phyloP scores from a whole-genome alignment of 2,113 vertebrate genomes.

The Ploceus nigricollis region DNA sequence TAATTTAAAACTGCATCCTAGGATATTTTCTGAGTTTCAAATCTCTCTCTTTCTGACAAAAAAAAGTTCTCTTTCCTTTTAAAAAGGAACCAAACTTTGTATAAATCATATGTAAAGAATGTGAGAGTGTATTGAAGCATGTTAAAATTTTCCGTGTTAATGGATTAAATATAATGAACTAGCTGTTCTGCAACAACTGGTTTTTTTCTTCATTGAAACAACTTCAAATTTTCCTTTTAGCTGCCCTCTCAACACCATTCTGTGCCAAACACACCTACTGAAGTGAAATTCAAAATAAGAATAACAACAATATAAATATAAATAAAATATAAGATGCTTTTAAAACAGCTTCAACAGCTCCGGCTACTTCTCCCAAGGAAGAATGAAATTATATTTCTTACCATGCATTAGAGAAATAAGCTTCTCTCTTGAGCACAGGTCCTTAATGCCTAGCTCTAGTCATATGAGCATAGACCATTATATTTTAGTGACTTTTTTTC shows the following conservation, averaged over 20 bases:
- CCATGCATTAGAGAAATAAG: not conserved
- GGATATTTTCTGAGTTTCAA: not conserved
- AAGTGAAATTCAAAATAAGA: not conserved
- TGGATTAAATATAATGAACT: not conserved
- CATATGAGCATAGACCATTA: accelerated
- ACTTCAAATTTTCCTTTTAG: not conserved
- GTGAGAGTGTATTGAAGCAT: not conserved
- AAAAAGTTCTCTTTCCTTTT: not conserved
- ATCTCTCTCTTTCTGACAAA: not conserved
- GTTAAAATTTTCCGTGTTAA: not conserved
- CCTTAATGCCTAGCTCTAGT: not conserved
- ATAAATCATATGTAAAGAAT: not conserved
- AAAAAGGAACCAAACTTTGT: not conserved
- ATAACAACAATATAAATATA: not conserved
- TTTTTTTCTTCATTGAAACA: not conserved
- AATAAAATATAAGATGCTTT: not conserved
- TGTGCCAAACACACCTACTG: not conserved
- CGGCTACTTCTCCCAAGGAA: not conserved
- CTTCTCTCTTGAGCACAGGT: not conserved
- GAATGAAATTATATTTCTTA: not conserved
- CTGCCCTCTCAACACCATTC: not conserved
- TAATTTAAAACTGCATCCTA: not conserved
- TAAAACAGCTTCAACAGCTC: not conserved
- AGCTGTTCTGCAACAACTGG: not conserved
- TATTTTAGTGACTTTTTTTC: not conserved